Conservation (phyloP, 1,140 invertebrate species). For the Drosophila repleta region DNA sequence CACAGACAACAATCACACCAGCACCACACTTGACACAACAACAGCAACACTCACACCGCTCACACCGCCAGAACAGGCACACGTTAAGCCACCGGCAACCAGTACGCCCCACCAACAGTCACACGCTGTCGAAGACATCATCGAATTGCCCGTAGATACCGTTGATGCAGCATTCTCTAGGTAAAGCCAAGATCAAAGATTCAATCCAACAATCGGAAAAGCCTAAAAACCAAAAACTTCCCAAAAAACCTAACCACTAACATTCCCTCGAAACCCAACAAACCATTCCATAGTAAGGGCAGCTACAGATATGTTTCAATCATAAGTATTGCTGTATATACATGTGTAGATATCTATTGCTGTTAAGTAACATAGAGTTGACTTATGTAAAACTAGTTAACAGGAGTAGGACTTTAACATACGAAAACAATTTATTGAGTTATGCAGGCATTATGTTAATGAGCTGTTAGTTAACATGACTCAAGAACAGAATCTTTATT, state of each 20-base stretch:
- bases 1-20: conserved; percentile 45
- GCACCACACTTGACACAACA: conserved; percentile 70
- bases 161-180: conserved; percentile 74
- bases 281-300: too few species aligned
- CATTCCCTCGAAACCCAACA: background rate
- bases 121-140: conserved; percentile 66
- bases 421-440: too few species aligned
- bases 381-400: too few species aligned
- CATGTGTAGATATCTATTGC: too few species aligned
- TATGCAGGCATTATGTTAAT: too few species aligned
- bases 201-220: background rate
- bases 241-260: background rate
- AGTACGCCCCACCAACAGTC: conserved; percentile 64
- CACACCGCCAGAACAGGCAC: conserved; percentile 73
- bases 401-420: too few species aligned
- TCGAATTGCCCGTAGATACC: conserved; percentile 78
- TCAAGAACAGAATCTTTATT: background rate
- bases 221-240: background rate
- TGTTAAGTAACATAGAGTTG: too few species aligned
- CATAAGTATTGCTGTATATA: too few species aligned
- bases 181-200: conserved; percentile 51
- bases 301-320: too few species aligned
- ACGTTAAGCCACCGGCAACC: conserved; percentile 44
- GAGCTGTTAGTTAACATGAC: background rate
- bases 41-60: conserved; percentile 73